Evolutionary conservation across 2,113 vertebrate species (phyloP).

Genomic region (Calyptommatus sinebrachiatus): DNA sequence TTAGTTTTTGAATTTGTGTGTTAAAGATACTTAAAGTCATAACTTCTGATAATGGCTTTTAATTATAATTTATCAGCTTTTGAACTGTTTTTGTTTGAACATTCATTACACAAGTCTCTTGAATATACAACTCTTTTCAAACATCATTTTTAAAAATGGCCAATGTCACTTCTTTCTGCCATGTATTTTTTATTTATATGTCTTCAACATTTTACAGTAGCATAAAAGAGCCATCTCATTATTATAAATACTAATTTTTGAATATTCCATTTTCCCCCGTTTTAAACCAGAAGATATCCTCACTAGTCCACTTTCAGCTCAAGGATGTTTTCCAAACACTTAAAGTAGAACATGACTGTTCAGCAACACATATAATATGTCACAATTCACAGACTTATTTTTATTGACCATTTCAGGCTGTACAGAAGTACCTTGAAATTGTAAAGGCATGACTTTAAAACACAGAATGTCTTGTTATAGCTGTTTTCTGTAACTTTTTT

Average conservation of each 20-base stretch:
- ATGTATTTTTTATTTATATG: background rate
- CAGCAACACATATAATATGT: no score
- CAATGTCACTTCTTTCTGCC: no score
- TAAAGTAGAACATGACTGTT: background rate
- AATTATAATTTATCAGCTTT: background rate
- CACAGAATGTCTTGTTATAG: no score
- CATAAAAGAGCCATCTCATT: background rate
- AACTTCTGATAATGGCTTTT: background rate
- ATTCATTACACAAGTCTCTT: fast-evolving
- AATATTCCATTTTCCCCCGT: background rate
- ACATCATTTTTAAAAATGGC: background rate
- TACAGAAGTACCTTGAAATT: no score
- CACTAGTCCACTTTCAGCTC: background rate
- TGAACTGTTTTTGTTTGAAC: background rate
- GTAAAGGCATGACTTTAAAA: no score
- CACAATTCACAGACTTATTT: no score
- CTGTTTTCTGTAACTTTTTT: no score
- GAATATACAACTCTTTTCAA: background rate
- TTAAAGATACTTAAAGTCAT: background rate
- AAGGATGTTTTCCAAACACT: background rate
- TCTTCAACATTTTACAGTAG: background rate
- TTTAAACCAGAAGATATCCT: background rate
- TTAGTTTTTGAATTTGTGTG: background rate
- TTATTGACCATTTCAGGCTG: no score
- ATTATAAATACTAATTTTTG: background rate